Conservation (phyloP, 92 coral and sea anemone genomes). For the Phenganax stokvisi region DNA sequence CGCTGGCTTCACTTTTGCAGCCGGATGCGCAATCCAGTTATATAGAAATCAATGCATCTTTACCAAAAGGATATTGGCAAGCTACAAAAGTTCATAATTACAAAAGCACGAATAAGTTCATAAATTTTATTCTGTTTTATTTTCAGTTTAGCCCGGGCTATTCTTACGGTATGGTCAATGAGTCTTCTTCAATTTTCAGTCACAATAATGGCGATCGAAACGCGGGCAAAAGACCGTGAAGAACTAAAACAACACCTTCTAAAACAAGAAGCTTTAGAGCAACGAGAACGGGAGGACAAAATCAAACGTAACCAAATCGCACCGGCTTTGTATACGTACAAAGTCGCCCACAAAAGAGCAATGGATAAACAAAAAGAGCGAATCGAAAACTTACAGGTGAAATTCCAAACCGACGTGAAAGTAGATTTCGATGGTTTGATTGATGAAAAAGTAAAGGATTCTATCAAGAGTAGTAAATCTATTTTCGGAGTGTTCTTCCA, state of each 20-base stretch:
- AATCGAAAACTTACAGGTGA: conserved; percentile 60
- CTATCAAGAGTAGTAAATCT: not conserved
- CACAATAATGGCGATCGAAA: conserved; percentile 74
- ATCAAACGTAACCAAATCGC: conserved; percentile 70
- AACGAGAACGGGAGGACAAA: conserved; percentile 54
- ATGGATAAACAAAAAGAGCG: conserved; percentile 40
- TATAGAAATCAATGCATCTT: too few relatives aligned
- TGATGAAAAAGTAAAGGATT: not conserved
- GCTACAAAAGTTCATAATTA: too few relatives aligned
- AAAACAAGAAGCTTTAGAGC: conserved; percentile 60
- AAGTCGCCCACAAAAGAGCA: conserved; percentile 65
- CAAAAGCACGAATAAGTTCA: too few relatives aligned
- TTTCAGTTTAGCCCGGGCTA: conserved; percentile 62
- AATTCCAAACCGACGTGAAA: conserved; percentile 46
- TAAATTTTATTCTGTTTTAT: not conserved
- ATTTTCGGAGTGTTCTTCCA: conserved; percentile 23
- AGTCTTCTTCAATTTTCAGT: conserved; percentile 82
- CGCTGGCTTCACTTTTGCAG: too few relatives aligned
- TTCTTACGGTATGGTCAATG: conserved; percentile 78
- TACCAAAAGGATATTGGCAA: too few relatives aligned
- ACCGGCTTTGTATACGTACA: conserved; percentile 70
- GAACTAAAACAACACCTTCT: conserved; percentile 64
- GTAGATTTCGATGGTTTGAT: conserved; percentile 30
- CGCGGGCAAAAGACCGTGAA: conserved; percentile 74
- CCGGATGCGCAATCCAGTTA: too few relatives aligned